Base-by-base conservation (phyloP, 1,140 invertebrate species). In the Triops longicaudatus region DNA sequence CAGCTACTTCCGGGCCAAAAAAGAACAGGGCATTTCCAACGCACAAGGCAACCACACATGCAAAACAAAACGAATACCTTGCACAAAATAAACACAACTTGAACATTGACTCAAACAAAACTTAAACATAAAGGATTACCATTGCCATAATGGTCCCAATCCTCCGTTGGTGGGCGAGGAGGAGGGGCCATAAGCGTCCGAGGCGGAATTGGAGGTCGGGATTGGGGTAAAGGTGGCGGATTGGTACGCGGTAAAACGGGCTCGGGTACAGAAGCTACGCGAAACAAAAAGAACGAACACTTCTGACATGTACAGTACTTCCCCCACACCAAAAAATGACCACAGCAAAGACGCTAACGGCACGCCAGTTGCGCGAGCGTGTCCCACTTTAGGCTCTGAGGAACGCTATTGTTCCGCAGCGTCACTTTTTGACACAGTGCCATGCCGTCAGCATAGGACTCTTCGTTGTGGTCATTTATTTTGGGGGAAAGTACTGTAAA, bases 161-260 rank as follows among this genome's bases (percentile, higher is more conserved):
- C 50, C 14, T 76, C 50, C 6, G 63, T 42, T 22, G 73, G 42
- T 26, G 31, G 76, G 14, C 73, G 76, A 44, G 37, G 72, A 28
- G 72, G 72, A 73, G 71, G 72, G 41, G 73, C 72, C 71, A 73
- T 73, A 10, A 27, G 72, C 31, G 42, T 72, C 37, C 76, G 72
- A 27, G 76, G 76, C 26, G 76, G 76, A 26, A 77, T 73, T 26
- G 76, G 76, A 37, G 76, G 76, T 73, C 76, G 76, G 42, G 76
- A 77, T 73, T 71, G 76, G 73, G 76, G 76, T 73, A 77, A 77
- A 72, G 76, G 76, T 73, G 76, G 76, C 71, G 76, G 76, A 72
- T 63, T 72, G 26, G 76, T 44, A 73, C 76, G 76, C 42, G 76
- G 76, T 41, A 77, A 73, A 31, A 71, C 72, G 22, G 76, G 76